Conservation (phyloP, 2,113 vertebrate genomes). For the Hippocampus barbouri region DNA sequence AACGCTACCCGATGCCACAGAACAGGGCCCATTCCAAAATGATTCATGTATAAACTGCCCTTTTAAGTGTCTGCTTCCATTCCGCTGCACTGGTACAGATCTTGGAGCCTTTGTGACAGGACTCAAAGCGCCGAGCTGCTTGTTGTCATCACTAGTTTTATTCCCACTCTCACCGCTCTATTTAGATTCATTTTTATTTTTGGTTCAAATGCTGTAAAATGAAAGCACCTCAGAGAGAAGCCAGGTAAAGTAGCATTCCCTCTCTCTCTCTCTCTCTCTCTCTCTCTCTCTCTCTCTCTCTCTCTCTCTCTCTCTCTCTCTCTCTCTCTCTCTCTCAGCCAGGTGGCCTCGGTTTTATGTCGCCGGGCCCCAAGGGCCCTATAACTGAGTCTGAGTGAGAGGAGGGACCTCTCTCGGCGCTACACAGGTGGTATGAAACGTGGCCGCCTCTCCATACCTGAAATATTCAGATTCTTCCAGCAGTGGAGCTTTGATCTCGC, state of each 20-base stretch:
- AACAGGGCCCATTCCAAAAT: conserved; percentile 36
- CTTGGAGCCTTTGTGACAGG: conserved; percentile 48
- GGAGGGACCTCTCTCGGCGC: conserved; percentile 63
- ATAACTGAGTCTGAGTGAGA: conserved; percentile 62
- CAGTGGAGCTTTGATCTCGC: conserved; percentile 74
- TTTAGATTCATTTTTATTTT: conserved; percentile 76
- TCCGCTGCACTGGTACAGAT: conserved; percentile 39
- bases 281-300: conserved; percentile 13
- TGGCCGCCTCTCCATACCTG: conserved; percentile 70
- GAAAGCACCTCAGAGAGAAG: conserved; percentile 48
- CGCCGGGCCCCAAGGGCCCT: conserved; percentile 64
- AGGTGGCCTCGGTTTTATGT: conserved; percentile 74
- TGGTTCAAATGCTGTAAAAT: conserved; percentile 72
- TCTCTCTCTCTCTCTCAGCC: conserved; percentile 60
- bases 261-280: conserved; percentile 30
- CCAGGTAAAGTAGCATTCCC: conserved; percentile 57
- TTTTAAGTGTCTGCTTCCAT: conserved; percentile 53
- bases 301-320: too few relatives aligned
- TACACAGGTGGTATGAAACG: conserved; percentile 73
- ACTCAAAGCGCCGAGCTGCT: conserved; percentile 53
- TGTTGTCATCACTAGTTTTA: conserved; percentile 60
- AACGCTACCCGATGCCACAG: conserved; percentile 32
- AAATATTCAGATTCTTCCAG: conserved; percentile 77
- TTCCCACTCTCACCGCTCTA: conserved; percentile 74
- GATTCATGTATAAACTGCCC: conserved; percentile 59